Conservation (phyloP, 2,888 invertebrate species). For the Netelia fuscicornis region DNA sequence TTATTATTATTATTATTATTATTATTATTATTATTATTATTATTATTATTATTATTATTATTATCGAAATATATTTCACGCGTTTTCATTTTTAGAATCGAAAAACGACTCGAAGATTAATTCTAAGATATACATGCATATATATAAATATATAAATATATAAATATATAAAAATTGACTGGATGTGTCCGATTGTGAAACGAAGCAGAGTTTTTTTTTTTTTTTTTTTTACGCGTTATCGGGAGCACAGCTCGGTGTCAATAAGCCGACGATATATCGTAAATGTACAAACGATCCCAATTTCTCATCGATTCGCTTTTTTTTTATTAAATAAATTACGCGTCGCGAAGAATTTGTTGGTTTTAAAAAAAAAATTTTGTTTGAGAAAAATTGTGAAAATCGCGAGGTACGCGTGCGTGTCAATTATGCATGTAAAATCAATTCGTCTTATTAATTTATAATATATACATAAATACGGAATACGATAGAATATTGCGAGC, state of each 20-base stretch:
- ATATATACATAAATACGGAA: slow-evolving; percentile 39
- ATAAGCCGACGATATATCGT: slow-evolving; percentile 2
- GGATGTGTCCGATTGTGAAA: slow-evolving; percentile 19
- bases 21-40: slow-evolving; percentile 21
- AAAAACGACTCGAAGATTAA: slow-evolving; percentile 3
- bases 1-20: slow-evolving; percentile 22
- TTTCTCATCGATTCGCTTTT: not conserved
- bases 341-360: not conserved
- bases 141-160: not conserved
- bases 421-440: slow-evolving; percentile 22
- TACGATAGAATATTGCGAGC: slow-evolving; percentile 33
- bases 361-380: slow-evolving; percentile 19
- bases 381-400: slow-evolving; percentile 7
- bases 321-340: not conserved
- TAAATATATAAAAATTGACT: not conserved
- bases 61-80: slow-evolving; percentile 17
- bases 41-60: slow-evolving; percentile 33
- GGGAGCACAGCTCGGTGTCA: not conserved
- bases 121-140: slow-evolving; percentile 6
- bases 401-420: not conserved
- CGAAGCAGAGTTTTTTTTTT: not conserved
- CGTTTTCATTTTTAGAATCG: slow-evolving; percentile 21
- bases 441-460: slow-evolving; percentile 57
- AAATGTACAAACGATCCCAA: slow-evolving; percentile 1
- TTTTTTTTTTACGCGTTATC: not conserved